Evolutionary conservation across 2,113 vertebrate genomes (phyloP), one percentile per base, ranked within the genome.

Genomic region (Cochlearius cochlearius): DNA sequence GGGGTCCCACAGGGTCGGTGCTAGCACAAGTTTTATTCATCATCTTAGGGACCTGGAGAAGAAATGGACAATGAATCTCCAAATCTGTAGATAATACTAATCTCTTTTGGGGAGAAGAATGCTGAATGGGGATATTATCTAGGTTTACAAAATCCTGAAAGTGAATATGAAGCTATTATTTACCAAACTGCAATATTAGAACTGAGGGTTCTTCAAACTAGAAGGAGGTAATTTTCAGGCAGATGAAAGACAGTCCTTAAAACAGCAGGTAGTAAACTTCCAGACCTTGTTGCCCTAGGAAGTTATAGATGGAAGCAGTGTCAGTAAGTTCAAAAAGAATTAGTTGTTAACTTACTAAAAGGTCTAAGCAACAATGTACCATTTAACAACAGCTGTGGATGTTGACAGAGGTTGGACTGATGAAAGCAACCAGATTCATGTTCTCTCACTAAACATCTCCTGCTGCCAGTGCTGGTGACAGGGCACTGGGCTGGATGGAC

Each of bases 241-340:
- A 53, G 34, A 41, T 49, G 38, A 71, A 75, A 43, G 15, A 59
- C 5, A 63, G 9, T 29, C 6, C 5, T 45, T 68, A 47, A 52
- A 74, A 47, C 8, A 69, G 7, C 18, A n/a, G 34, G 13, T 2
- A 64, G 1, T 30, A 74, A 75, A 79, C 50, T 80, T 43, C 27
- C 26, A 64, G 73, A 75, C 11, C 7, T 69, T 74, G 22, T 10
- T 79, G 25, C 9, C 18, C 25, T 41, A 29, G 22, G 17, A 39
- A 0, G 0, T 20, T 52, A 10, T 55, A 55, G 32, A 32, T n/a
- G n/a, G 20, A 79, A 27, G 12, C 7, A 34, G 0, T 34, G 22
- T 1, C 29, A 56, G 20, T 53, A 79, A 29, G 3, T 7, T 69
- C 11, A 53, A 41, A 64, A 47, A 34, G 2, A 53, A 69, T 41